Conservation (phyloP, 2,888 invertebrate genomes). For the Amphiduros pacificus region DNA sequence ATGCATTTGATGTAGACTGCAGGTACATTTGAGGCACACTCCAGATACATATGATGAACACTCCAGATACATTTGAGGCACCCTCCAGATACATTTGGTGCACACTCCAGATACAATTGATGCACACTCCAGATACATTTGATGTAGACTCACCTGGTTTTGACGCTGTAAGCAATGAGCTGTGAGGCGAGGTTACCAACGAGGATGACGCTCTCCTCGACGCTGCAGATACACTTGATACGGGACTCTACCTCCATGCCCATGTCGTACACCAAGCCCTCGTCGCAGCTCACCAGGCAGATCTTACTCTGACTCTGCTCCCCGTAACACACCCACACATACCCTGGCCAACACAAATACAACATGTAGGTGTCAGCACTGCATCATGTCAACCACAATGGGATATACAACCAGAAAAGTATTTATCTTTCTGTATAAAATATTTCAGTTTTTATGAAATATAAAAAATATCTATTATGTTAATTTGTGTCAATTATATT, state of each 20-base stretch:
- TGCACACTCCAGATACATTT: no score
- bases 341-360: slow-evolving; percentile 45
- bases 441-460: no score
- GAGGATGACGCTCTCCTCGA: slow-evolving; percentile 54
- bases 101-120: no score
- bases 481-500: no score
- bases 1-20: no score
- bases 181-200: slow-evolving; percentile 61
- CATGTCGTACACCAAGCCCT: slow-evolving; percentile 52
- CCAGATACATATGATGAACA: no score
- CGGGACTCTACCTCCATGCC: slow-evolving; percentile 60
- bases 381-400: no score
- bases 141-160: slow-evolving; percentile 39
- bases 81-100: no score
- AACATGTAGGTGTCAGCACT: no score
- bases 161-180: slow-evolving; percentile 56
- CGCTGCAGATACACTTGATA: slow-evolving; percentile 58
- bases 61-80: no score
- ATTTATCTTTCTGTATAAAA: no score
- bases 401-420: not conserved
- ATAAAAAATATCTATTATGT: not conserved
- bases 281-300: slow-evolving; percentile 52
- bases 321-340: slow-evolving; percentile 58
- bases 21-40: no score
- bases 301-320: slow-evolving; percentile 52